A percentile compares a stretch with the other conserved stretches of the same genome.
Conservation (phyloP, 2,888 invertebrate species). For the Danaus chrysippus region DNA sequence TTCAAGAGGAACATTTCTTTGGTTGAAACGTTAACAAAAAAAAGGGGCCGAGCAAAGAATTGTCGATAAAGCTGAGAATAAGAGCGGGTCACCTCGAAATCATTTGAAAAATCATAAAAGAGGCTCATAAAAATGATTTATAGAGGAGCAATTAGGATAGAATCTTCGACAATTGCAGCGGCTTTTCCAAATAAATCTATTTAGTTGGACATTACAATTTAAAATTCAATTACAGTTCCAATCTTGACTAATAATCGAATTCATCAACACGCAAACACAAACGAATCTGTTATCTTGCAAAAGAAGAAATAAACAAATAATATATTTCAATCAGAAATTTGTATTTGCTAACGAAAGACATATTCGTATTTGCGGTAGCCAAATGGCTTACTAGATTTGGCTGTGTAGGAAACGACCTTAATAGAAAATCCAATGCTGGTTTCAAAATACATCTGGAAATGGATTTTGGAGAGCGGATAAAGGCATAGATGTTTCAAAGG, state of each 20-base stretch:
- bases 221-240: too few relatives aligned
- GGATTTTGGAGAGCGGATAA: conserved; percentile 5
- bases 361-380: conserved; percentile 8
- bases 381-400: conserved; percentile 21
- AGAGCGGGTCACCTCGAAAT: conserved; percentile 18
- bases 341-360: conserved; percentile 5
- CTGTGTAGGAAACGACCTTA: conserved; percentile 13
- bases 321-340: conserved; percentile 30
- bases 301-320: conserved; percentile 31
- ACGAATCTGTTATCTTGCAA: not conserved
- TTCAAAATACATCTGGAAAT: conserved; percentile 12
- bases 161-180: conserved; percentile 16
- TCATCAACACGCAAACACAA: too few relatives aligned
- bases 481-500: not conserved
- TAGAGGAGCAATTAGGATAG: conserved; percentile 47
- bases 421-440: conserved; percentile 11
- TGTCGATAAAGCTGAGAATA: not conserved
- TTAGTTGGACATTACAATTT: too few relatives aligned
- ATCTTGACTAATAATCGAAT: too few relatives aligned
- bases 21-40: conserved; percentile 10
- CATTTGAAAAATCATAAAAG: conserved; percentile 43
- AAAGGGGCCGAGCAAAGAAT: not conserved
- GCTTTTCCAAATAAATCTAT: too few relatives aligned
- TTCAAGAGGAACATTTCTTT: not conserved
- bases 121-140: conserved; percentile 59